phyloP scores from a whole-genome alignment of 2,113 vertebrate species.

The Nansenia antarctica region DNA sequence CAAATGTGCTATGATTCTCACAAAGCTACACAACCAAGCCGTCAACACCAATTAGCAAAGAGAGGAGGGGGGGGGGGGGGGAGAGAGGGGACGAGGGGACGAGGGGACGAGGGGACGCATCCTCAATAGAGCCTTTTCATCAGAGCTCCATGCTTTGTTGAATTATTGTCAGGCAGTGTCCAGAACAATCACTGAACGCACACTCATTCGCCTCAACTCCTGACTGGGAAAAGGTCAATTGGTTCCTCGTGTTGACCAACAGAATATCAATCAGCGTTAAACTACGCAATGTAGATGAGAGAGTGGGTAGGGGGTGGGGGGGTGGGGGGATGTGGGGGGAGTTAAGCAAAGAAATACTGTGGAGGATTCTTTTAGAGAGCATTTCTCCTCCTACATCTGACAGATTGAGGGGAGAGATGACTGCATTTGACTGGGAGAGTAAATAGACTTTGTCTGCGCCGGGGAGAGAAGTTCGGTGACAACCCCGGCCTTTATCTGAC shows the following conservation, averaged over 20 bases:
- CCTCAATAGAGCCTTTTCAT: conserved; percentile 59
- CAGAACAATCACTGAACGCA: conserved; percentile 59
- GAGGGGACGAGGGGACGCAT: conserved; percentile 41
- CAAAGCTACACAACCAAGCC: conserved; percentile 57
- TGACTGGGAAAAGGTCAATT: conserved; percentile 51
- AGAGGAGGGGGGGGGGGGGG: conserved; percentile 26
- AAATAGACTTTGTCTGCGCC: conserved; percentile 63
- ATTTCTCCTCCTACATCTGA: conserved; percentile 40
- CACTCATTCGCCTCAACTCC: conserved; percentile 43
- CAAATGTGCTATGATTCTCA: conserved; percentile 40
- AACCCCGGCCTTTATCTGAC: conserved; percentile 68
- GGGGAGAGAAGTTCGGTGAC: conserved; percentile 62
- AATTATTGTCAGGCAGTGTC: conserved; percentile 66
- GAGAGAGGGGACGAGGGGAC: neutral
- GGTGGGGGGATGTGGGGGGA: conserved; percentile 38
- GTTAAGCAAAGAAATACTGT: conserved; percentile 42
- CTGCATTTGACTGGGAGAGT: conserved; percentile 46
- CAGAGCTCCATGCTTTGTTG: conserved; percentile 58
- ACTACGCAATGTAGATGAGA: conserved; percentile 47
- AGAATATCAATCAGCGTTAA: conserved; percentile 67
- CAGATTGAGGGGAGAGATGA: conserved; percentile 48
- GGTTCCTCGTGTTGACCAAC: conserved; percentile 57
- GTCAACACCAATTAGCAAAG: conserved; percentile 60
- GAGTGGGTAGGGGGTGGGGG: conserved; percentile 28
- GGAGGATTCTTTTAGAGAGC: conserved; percentile 34